These are phyloP conservation scores for Phoebastria nigripes DNA, from an alignment of 2,797 vertebrate genomes.

Conservation along the genomic window DNA sequence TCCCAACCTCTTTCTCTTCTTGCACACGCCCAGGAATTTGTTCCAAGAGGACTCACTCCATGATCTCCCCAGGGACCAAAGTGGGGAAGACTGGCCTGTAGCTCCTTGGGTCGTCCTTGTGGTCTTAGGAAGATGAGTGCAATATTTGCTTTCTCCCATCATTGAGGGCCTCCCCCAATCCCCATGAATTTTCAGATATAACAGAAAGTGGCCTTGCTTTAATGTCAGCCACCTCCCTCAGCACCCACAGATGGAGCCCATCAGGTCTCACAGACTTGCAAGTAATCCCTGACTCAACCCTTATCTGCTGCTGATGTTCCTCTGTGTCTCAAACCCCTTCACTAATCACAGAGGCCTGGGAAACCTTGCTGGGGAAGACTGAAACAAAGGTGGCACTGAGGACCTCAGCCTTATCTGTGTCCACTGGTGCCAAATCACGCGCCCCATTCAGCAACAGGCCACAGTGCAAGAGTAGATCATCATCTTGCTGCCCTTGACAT, in stretches of 20 bases:
- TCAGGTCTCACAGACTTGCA: neutral
- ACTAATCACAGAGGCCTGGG: neutral
- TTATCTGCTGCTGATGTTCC: accelerated
- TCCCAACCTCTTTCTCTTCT: neutral
- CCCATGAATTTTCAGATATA: neutral
- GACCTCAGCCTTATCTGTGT: neutral
- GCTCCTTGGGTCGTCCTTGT: neutral
- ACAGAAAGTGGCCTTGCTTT: neutral
- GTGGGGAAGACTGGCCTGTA: neutral
- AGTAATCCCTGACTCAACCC: neutral
- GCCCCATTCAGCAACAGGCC: neutral
- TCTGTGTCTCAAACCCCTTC: neutral
- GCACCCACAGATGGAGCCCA: neutral
- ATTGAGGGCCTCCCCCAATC: neutral
- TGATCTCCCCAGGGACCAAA: accelerated
- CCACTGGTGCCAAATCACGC: neutral
- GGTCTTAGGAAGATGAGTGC: neutral
- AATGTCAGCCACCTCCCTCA: neutral
- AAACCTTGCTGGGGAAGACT: neutral
- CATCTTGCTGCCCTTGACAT: neutral
- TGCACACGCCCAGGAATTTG: neutral
- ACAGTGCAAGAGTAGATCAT: accelerated
- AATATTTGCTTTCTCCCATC: neutral
- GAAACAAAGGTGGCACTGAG: neutral
- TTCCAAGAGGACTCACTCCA: neutral